Evolutionary conservation across 1,140 invertebrate species (phyloP).

Genomic region (Platyura marginata): DNA sequence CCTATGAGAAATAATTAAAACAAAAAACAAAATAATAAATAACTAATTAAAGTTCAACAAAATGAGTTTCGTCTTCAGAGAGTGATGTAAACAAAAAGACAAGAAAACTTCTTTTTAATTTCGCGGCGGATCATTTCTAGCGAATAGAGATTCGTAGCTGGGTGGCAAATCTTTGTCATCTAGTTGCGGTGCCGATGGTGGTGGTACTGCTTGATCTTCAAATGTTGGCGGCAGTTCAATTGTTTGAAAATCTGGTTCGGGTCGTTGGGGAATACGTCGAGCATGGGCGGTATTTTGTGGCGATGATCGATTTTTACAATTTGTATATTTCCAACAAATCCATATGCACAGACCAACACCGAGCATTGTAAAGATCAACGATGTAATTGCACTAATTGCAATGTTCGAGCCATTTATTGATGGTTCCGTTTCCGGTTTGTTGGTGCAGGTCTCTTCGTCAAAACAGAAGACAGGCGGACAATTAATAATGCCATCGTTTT

Average conservation of each 20-base stretch:
- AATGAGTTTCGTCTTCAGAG: too few species aligned
- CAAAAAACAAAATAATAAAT: too few species aligned
- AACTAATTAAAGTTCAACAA: too few species aligned
- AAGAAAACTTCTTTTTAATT: too few species aligned
- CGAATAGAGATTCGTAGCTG: slow-evolving; percentile 21
- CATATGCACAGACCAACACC: slow-evolving; percentile 21
- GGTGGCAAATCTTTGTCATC: slow-evolving; percentile 22
- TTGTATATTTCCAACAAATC: slow-evolving; percentile 23
- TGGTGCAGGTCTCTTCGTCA: too few species aligned
- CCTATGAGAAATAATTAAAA: too few species aligned
- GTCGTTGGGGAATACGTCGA: not conserved
- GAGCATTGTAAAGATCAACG: slow-evolving; percentile 21
- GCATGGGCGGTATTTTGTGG: slow-evolving; percentile 17
- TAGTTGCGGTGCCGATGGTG: slow-evolving; percentile 9
- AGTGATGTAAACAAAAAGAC: too few species aligned
- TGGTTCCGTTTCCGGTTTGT: not conserved
- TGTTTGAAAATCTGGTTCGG: not conserved
- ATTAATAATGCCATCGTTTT: not conserved
- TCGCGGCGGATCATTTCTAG: too few species aligned
- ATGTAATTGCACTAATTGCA: slow-evolving; percentile 20
- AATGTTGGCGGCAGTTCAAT: not conserved
- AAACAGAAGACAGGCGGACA: not conserved
- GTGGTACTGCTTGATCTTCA: not conserved
- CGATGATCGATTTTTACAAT: slow-evolving; percentile 19
- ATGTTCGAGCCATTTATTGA: slow-evolving; percentile 13